Base-by-base conservation (phyloP, 2,113 vertebrate genomes). In the Antennarius striatus region DNA sequence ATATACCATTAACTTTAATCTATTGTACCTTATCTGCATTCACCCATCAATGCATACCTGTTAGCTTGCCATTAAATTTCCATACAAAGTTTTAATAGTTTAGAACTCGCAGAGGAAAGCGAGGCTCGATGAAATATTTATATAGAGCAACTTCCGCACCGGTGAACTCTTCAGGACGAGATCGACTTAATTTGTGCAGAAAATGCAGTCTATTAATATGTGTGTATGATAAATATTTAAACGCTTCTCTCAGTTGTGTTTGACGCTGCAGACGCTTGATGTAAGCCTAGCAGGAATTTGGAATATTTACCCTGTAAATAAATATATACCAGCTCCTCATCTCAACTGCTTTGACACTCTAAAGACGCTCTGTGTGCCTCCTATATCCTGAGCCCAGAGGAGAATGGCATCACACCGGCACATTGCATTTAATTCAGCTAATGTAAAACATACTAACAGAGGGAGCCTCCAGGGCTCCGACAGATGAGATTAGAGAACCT, bases 131-230 rank as follows among this genome's bases (percentile, higher is more conserved):
- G 73, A 86, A 88, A 88, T 90, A 88, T 89, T 89, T 32, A 89
- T 80, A 51, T 9, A 63, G 63, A 58, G 73, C 72, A 68, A 55
- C 61, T 80, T 72, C 77, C 64, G 79, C 81, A 73, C 78, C 68
- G 74, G 73, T 14, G 4, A 50, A 56, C 56, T 43, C 72, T 79
- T 80, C 80, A 77, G 53, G 64, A 81, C 55, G 70, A 82, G 61
- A 68, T 78, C 5, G 30, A 28, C 71, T 68, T 87, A 70, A 85
- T 88, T 79, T 88, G 63, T 81, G 75, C 71, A 81, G 82, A 82
- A 89, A 82, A 86, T 74, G 74, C 82, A 75, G 71, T 54, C 69
- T 88, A 88, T 89, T 86, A 89, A 90, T 83, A 73, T 81, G 77
- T 79, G 75, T 83, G 39, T 66, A 64, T 32, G 36, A 69, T 86